phyloP scores from a whole-genome alignment of 2,888 invertebrate species.

The Geophilus truncorum region DNA sequence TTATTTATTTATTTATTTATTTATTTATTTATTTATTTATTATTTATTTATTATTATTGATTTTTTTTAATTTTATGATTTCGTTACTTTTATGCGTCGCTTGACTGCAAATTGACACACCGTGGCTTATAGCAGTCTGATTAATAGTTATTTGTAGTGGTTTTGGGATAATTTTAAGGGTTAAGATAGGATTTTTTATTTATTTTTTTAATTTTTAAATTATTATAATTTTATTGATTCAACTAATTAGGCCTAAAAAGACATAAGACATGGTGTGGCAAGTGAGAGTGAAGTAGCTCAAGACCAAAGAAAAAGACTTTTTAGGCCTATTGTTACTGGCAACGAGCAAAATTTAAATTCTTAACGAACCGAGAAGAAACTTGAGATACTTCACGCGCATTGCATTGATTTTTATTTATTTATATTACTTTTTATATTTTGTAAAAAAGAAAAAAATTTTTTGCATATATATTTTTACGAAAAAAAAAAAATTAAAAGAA shows the following conservation, averaged over 20 bases:
- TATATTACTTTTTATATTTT: neutral
- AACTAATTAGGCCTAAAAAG: neutral
- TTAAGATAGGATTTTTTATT: neutral
- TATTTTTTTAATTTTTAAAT: neutral
- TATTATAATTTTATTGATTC: neutral
- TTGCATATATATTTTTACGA: neutral
- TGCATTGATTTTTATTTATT: neutral
- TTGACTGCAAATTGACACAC: conserved; percentile 3
- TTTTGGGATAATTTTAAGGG: neutral
- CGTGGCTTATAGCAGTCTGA: neutral
- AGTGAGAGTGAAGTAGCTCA: conserved; percentile 22
- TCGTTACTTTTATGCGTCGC: neutral
- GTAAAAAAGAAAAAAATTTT: no score
- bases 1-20: neutral
- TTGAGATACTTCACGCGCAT: conserved; percentile 18
- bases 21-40: neutral
- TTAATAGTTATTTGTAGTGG: neutral
- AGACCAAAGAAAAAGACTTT: neutral
- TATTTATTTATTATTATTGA: neutral
- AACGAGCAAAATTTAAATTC: neutral
- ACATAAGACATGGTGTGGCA: conserved; percentile 11
- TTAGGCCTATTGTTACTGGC: conserved; percentile 20
- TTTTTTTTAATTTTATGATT: neutral
- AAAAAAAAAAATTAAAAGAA: neutral
- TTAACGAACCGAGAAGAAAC: neutral